Evolutionary conservation across 2,888 invertebrate genomes (phyloP).

Genomic region (Tigriopus californicus): DNA sequence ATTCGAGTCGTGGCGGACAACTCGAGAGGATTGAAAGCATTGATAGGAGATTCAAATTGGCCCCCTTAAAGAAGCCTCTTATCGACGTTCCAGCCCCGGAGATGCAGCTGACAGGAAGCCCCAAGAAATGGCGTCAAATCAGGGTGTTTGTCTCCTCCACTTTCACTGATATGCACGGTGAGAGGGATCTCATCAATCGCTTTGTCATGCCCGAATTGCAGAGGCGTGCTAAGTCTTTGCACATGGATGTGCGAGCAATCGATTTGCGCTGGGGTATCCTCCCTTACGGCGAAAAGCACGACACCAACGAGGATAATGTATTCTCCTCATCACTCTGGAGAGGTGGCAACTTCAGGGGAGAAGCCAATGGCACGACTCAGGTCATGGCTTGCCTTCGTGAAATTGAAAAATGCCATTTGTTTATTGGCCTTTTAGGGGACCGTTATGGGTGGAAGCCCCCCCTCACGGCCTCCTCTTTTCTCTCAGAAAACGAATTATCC

Average conservation of each 20-base stretch:
- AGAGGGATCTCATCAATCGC: conserved; percentile 29
- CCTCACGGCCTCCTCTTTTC: background rate
- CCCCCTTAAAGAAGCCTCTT: conserved; percentile 1
- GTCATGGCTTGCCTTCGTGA: conserved; percentile 29
- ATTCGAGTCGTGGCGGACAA: conserved; percentile 23
- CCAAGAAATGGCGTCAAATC: conserved; percentile 25
- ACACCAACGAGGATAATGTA: conserved; percentile 21
- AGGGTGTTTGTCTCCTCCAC: conserved; percentile 33
- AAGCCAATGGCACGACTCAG: conserved; percentile 23
- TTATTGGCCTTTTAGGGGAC: conserved; percentile 29
- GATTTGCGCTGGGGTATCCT: conserved; percentile 33
- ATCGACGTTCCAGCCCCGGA: no score
- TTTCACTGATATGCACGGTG: conserved; percentile 33
- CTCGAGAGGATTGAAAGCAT: conserved; percentile 29
- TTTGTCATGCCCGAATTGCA: conserved; percentile 31
- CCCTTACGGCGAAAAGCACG: conserved; percentile 25
- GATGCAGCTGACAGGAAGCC: no score
- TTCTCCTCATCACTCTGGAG: no score
- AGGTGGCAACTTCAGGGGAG: no score
- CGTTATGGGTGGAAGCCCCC: conserved; percentile 29
- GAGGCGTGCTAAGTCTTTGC: conserved; percentile 25
- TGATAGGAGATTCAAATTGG: conserved; percentile 27
- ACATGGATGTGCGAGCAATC: conserved; percentile 27
- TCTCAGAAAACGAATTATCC: background rate
- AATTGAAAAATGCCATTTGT: conserved; percentile 27